Base-by-base conservation (phyloP, 2,888 invertebrate species). In the Aromia moschata region DNA sequence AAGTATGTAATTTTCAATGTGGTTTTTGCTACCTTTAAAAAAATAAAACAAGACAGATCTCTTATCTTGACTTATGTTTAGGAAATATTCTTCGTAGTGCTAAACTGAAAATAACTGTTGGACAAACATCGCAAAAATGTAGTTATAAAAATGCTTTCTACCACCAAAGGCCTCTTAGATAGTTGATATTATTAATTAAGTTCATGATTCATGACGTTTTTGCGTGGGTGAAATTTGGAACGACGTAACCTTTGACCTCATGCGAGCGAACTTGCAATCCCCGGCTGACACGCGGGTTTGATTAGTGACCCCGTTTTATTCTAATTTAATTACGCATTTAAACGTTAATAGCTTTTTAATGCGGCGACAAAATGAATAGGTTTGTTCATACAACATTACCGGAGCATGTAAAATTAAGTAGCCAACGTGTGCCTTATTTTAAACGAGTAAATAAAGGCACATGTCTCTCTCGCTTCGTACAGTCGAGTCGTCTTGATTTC, bases 231-330 rank as follows among this genome's bases (percentile, higher is more conserved):
- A 41, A 38, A 14, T 41, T 11, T 10, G 11, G 10, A 18, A 18
- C 18, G 11, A 33, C 14, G 10, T 9, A 30, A 44, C 44, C 44
- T 44, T 14, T 44, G 44, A 44, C 44, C 44, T 44, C 15, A 12
- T 11, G 2, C 20, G 18, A 41, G 18, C 9, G n/a, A n/a, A 41
- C 1, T 41, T 17, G 30, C 12, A 1, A 25, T n/a, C 11, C 11
- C 15, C 9, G 10, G 44, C 18, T 15, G 12, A 25, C 30, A 44
- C 30, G 9, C 15, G 44, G 12, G 15, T 11, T 30, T 15, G 30
- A 44, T 30, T 44, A 25, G 25, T 30, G 15, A 30, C 30, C 30
- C 30, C 15, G 14, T 44, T 30, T 44, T n/a, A 11, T 43, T 14
- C 12, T 30, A 11, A 41, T 41, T 2, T 33, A 33, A 33, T 33